Base-by-base conservation (phyloP, 1,140 invertebrate genomes). In the Belonocnema kinseyi region DNA sequence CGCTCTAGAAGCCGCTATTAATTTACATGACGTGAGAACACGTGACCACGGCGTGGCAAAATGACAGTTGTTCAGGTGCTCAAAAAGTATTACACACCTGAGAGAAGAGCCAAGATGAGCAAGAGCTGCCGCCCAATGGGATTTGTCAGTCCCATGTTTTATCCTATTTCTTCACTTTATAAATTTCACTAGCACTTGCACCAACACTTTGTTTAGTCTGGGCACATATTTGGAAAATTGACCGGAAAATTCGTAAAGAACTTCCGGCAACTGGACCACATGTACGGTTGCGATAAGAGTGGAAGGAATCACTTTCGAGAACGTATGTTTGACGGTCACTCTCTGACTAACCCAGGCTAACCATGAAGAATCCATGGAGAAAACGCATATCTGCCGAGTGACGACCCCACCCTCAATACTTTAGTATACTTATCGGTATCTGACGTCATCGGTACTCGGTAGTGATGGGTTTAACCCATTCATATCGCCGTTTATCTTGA, bases 341-440 rank as follows among this genome's bases (percentile, higher is more conserved):
- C 33, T 66, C 61, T 66, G 61, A 66, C 61, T 66, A 66, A 66
- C 61, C 61, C 61, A 40, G 61, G 33, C 61, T 66, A 66, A 66
- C 61, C 61, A 66, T 66, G 40, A 66, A 66, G 61, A 66, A 66
- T 66, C 61, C 61, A 66, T 46, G 61, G 61, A 66, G 61, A 66
- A 66, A 66, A 66, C 61, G 40, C 26, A 21, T 66, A 66, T 66
- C 61, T 66, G 26, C 13, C 16, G 26, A 66, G 21, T 66, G 26
- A 3, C 16, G 26, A 66, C 61, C 61, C 61, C 61, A 66, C 61
- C 61, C 61, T 26, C 61, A 33, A 40, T 66, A 66, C 61, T 66
- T n/a, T 16, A 66, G 40, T 66, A 33, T 66, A 66, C 26, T 66
- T 66, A 66, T 66, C 61, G 61, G 61, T 66, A 66, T 46, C 61